Percentiles rank a stretch among this genome's conserved stretches.
Conservation (phyloP, 2,888 invertebrate species). For the Cylindroiulus punctatus region DNA sequence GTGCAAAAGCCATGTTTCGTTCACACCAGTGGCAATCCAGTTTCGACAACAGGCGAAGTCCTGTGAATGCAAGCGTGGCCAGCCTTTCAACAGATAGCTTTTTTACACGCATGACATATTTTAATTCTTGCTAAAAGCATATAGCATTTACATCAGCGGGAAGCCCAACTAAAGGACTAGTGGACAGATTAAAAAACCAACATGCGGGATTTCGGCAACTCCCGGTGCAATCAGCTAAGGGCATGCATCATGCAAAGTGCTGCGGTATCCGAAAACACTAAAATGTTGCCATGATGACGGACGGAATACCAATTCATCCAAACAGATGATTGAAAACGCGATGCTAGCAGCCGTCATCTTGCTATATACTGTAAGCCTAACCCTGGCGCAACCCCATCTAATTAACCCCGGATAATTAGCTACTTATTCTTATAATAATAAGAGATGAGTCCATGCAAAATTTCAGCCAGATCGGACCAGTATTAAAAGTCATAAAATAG, state of each 20-base stretch:
- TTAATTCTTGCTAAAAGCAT: constrained; percentile 18
- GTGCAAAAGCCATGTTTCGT: background rate
- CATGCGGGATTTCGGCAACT: background rate
- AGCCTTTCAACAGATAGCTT: background rate
- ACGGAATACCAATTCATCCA: background rate
- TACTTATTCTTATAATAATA: too few species aligned
- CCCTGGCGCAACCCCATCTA: too few species aligned
- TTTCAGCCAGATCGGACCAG: too few species aligned
- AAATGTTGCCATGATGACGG: background rate
- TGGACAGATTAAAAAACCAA: background rate
- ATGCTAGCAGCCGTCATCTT: background rate
- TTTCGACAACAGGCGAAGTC: background rate
- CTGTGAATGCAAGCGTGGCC: background rate
- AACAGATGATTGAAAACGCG: background rate
- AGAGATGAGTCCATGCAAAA: too few species aligned
- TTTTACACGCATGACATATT: constrained; percentile 8
- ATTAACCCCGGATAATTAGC: too few species aligned
- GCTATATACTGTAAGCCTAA: too few species aligned
- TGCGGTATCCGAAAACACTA: background rate
- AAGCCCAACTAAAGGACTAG: background rate
- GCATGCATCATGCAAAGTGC: background rate
- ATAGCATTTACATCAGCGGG: background rate
- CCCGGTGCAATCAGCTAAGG: constrained; percentile 1
- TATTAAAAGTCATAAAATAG: too few species aligned
- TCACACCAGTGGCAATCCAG: background rate